Conservation (phyloP, 2,113 vertebrate species). For the Myotis yumanensis region DNA sequence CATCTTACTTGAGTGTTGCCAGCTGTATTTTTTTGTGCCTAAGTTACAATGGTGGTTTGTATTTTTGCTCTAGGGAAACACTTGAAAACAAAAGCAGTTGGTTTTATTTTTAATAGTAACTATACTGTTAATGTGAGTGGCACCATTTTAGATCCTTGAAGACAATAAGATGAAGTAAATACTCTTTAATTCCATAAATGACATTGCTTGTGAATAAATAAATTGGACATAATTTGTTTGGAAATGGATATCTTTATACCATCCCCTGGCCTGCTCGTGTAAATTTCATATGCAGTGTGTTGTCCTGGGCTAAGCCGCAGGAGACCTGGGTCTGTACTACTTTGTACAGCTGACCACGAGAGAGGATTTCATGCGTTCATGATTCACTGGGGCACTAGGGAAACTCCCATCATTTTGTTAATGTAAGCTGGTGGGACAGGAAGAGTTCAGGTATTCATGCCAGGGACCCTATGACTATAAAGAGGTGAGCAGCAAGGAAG, state of each 20-base stretch:
- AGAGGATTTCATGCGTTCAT: not conserved
- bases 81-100: conserved; percentile 24
- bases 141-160: conserved; percentile 1
- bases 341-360: not conserved
- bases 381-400: accelerated
- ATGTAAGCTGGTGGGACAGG: not conserved
- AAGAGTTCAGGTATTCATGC: not conserved
- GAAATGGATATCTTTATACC: not conserved
- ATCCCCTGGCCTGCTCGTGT: not conserved
- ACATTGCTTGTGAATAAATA: not conserved
- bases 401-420: not conserved
- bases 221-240: not conserved
- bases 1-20: not conserved
- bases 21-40: not conserved
- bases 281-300: not conserved
- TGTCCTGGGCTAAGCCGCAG: not conserved
- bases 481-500: not conserved
- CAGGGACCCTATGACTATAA: not conserved
- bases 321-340: too few relatives aligned
- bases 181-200: not conserved
- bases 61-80: conserved; percentile 10
- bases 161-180: not conserved
- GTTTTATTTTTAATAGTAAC: conserved; percentile 22
- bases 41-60: not conserved
- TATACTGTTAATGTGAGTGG: not conserved